Base-by-base conservation (phyloP, 2,797 vertebrate genomes). In the Enteromius paludinosus region DNA sequence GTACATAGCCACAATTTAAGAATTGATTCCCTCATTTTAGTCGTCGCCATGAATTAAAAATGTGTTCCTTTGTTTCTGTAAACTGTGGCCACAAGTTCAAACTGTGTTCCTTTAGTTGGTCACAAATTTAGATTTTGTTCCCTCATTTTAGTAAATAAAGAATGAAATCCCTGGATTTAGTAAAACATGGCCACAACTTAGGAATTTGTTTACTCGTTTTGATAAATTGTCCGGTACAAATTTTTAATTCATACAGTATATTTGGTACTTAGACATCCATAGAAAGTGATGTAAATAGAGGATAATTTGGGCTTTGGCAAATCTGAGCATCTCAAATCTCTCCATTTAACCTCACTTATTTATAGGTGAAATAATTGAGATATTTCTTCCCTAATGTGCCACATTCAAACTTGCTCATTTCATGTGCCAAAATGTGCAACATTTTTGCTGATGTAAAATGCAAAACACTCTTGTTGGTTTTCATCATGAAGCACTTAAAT, bases 401-500 rank as follows among this genome's bases (percentile, higher is more conserved):
- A n/a, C 18, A 20, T 17, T 45, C 38, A 45, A 45, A 43, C 23
- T 38, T 28, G 73, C 54, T 76, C 56, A 62, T 76, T 61, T 61
- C 61, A 76, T 76, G 62, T 78, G 43, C 28, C 59, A 64, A 78
- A 78, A 66, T 66, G 10, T 35, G 45, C 20, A 25, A 62, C 8
- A 61, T 45, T 45, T 79, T 15, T 30, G 23, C 64, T 79, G 25
- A 79, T 79, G 35, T 49, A 20, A 74, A 59, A 56, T 59, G 52
- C 35, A 43, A 43, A 70, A 45, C 18, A 18, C 23, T 69, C 23
- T 11, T 71, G 66, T 79, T 80, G 52, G 52, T 59, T 80, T 80
- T 80, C 52, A 68, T 70, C 78, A 69, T 4, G 5, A 30, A 59
- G n/a, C 72, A 56, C 52, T 74, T 59, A 56, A 74, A 23, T 41